phyloP scores from a whole-genome alignment of 1,140 invertebrate species.

The Anastatus disparis region DNA sequence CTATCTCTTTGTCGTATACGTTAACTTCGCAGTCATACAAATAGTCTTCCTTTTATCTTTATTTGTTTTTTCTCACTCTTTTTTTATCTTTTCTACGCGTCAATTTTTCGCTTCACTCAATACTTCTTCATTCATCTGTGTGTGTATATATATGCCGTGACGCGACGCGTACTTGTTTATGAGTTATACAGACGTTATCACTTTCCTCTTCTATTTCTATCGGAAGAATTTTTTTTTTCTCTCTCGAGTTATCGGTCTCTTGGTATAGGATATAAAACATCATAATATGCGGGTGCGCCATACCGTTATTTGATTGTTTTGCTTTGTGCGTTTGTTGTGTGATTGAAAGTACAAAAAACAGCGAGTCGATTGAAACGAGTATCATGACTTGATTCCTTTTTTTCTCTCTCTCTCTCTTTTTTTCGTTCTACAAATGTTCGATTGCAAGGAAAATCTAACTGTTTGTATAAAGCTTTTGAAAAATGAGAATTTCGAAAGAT shows the following conservation, averaged over 20 bases:
- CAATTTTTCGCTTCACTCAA: constrained; percentile 29
- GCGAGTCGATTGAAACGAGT: neutral
- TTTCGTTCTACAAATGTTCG: too few species aligned
- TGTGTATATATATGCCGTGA: neutral
- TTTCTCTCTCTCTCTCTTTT: too few species aligned
- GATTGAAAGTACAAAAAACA: constrained; percentile 21
- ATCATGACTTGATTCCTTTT: too few species aligned
- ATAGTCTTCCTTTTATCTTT: neutral
- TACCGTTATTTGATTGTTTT: constrained; percentile 30
- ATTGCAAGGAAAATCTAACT: too few species aligned
- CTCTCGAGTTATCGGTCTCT: constrained; percentile 10
- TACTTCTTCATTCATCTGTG: constrained; percentile 27
- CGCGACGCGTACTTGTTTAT: constrained; percentile 28
- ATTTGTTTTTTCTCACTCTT: neutral
- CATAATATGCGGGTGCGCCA: constrained; percentile 7
- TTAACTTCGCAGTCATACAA: too few species aligned
- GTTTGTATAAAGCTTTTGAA: too few species aligned
- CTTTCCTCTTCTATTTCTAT: constrained; percentile 23
- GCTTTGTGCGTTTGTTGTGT: constrained; percentile 15
- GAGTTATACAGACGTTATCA: constrained; percentile 38
- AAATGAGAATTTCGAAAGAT: too few species aligned
- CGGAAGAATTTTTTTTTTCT: constrained; percentile 8
- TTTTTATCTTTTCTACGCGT: neutral
- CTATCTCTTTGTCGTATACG: neutral
- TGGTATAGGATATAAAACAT: neutral